Evolutionary conservation across 2,888 invertebrate genomes (phyloP).

Genomic region (Heteropelma amictum): DNA sequence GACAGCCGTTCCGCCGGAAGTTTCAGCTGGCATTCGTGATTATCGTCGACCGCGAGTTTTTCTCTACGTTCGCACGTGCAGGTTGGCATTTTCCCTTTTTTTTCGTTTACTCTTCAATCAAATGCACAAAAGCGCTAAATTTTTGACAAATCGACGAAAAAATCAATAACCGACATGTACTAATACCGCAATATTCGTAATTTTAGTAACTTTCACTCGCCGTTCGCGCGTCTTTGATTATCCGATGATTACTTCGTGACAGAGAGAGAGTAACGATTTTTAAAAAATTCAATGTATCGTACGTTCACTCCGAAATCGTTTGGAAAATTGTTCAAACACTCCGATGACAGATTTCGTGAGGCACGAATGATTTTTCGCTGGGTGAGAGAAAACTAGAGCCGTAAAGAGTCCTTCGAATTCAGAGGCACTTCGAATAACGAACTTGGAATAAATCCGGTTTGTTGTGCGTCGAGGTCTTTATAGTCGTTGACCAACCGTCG

Average conservation of each 20-base stretch:
- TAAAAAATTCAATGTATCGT: too few relatives aligned
- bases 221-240: too few relatives aligned
- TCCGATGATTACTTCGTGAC: too few relatives aligned
- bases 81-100: constrained; percentile 64
- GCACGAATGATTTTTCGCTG: background rate
- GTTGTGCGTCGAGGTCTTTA: constrained; percentile 44
- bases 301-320: background rate
- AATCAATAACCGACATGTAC: too few relatives aligned
- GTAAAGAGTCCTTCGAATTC: background rate
- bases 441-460: constrained; percentile 53
- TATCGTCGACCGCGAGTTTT: constrained; percentile 54
- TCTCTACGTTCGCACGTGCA: constrained; percentile 65
- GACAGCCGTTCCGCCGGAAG: constrained; percentile 43
- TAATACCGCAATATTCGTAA: too few relatives aligned
- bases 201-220: too few relatives aligned
- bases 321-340: background rate
- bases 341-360: too few relatives aligned
- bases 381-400: background rate
- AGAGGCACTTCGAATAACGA: constrained; percentile 17
- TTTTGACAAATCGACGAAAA: too few relatives aligned
- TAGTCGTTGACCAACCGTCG: constrained; percentile 44
- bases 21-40: constrained; percentile 64
- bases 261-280: too few relatives aligned
- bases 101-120: too few relatives aligned
- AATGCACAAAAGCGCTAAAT: too few relatives aligned